phyloP scores from a whole-genome alignment of 2,888 invertebrate genomes.

The Rhimphoctona megacephalus region DNA sequence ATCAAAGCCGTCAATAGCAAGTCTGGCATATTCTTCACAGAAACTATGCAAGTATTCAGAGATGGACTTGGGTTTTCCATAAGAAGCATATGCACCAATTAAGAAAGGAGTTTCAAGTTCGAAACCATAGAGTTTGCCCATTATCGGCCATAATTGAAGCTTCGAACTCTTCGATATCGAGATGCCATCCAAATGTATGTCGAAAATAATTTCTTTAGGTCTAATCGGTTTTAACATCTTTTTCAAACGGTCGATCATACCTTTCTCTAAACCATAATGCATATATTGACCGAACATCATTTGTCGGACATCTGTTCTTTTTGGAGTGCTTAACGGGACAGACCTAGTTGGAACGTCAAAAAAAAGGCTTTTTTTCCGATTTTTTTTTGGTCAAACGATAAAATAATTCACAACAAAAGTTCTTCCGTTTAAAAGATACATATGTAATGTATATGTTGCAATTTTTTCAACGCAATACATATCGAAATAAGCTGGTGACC shows the following conservation, averaged over 20 bases:
- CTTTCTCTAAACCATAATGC: constrained; percentile 13
- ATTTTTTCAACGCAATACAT: no score
- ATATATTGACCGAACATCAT: neutral
- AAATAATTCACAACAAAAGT: no score
- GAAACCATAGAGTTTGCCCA: neutral
- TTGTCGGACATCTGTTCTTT: neutral
- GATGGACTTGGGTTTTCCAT: constrained; percentile 1
- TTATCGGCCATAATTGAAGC: neutral
- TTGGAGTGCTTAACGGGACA: neutral
- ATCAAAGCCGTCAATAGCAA: neutral
- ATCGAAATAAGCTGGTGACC: no score
- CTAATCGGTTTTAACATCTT: neutral
- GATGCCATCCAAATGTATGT: neutral
- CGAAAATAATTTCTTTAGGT: neutral
- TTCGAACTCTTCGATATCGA: neutral
- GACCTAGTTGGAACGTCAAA: no score
- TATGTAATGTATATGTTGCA: no score
- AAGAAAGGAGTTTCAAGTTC: neutral
- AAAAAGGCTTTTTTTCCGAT: no score
- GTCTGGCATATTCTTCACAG: neutral
- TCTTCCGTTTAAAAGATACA: no score
- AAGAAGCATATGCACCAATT: neutral
- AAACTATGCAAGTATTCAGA: neutral
- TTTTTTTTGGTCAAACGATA: no score
- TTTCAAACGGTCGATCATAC: neutral